Conservation (phyloP, 2,797 vertebrate species). For the Bradypodion pumilum region DNA sequence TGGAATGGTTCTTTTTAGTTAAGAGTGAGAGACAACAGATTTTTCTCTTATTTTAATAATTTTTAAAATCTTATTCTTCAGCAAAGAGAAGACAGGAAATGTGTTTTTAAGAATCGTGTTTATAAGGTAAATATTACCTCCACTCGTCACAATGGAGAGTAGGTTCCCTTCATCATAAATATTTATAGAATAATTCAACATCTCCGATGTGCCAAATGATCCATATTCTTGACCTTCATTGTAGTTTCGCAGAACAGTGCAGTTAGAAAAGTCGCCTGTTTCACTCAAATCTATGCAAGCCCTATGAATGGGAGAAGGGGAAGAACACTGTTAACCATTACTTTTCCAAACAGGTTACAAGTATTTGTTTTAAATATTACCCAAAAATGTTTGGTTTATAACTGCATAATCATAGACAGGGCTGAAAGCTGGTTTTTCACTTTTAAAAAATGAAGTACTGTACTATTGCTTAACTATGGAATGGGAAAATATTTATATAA, state of each 20-base stretch:
- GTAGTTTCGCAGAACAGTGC: slow-evolving; percentile 88
- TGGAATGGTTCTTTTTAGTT: neutral
- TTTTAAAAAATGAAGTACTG: too few species aligned
- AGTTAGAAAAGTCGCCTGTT: slow-evolving; percentile 85
- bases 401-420: too few species aligned
- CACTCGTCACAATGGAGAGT: slow-evolving; percentile 96
- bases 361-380: neutral
- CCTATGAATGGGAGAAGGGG: slow-evolving; percentile 72
- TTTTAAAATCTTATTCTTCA: neutral
- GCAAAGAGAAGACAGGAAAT: neutral
- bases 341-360: neutral
- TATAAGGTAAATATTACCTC: slow-evolving; percentile 79
- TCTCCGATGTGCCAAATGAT: slow-evolving; percentile 92
- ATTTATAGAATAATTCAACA: slow-evolving; percentile 97
- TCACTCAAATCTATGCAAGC: slow-evolving; percentile 94
- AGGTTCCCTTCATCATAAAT: slow-evolving; percentile 96
- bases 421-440: too few species aligned
- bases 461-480: too few species aligned
- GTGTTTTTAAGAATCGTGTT: neutral
- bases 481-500: too few species aligned
- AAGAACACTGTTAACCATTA: neutral
- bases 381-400: too few species aligned
- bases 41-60: neutral
- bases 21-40: neutral
- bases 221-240: slow-evolving; percentile 91